A percentile compares a stretch with the other conserved stretches of the same genome.
Evolutionary conservation across 2,797 vertebrate genomes (phyloP).

Genomic region (Xerus rutilus): DNA sequence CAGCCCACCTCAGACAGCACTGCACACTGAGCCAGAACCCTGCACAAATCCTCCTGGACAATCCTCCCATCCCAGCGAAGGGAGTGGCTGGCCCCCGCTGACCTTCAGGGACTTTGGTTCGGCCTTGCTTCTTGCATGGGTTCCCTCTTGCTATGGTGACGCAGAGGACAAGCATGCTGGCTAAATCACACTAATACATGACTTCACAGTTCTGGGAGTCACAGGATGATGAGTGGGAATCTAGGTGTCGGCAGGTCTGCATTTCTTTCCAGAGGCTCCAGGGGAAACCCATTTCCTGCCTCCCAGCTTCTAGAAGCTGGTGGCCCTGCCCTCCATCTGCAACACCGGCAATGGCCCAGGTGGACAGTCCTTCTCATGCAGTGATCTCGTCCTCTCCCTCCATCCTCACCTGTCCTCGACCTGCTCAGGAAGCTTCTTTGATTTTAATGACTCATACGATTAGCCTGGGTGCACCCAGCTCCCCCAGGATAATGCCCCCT

Average conservation of each 20-base stretch:
- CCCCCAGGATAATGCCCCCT: not conserved
- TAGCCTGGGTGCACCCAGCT: not conserved
- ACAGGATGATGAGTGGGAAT: not conserved
- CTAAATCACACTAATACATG: not conserved
- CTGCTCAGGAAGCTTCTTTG: not conserved
- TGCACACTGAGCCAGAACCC: not conserved
- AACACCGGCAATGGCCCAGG: not conserved
- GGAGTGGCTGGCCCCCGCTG: not conserved
- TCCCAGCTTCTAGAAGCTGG: not conserved
- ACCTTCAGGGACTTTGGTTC: not conserved
- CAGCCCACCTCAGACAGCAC: not conserved
- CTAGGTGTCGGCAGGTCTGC: not conserved
- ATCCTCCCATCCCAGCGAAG: accelerated
- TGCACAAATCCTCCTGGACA: not conserved
- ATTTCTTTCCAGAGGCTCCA: not conserved
- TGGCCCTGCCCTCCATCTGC: not conserved
- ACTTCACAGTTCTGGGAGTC: not conserved
- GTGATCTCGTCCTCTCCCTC: not conserved
- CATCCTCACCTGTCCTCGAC: not conserved
- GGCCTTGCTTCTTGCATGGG: too few relatives aligned
- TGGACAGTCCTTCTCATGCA: not conserved
- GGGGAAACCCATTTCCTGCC: not conserved
- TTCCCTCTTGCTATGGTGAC: not conserved
- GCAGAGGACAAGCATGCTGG: accelerated
- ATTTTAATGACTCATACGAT: not conserved